Evolutionary conservation across 2,797 vertebrate species (phyloP).

Genomic region (Nyctibius grandis): DNA sequence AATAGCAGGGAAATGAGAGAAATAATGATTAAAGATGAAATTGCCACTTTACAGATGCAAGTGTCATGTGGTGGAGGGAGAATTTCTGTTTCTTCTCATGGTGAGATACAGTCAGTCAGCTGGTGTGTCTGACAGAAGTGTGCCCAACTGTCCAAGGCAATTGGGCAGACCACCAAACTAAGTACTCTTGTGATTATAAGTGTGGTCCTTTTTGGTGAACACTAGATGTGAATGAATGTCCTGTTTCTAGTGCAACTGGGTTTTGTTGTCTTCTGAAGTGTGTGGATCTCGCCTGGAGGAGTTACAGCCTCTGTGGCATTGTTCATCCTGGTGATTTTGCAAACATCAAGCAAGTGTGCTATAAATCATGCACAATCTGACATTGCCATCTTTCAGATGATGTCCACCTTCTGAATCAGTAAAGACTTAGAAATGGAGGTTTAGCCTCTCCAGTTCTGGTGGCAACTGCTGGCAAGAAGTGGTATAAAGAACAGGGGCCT

Average conservation of each 20-base stretch:
- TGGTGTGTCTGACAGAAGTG: no score
- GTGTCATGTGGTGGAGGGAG: neutral
- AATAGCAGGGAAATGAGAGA: neutral
- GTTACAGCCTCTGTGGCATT: rapidly evolving
- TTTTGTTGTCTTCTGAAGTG: neutral
- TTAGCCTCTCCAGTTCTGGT: neutral
- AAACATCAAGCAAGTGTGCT: neutral
- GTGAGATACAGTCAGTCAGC: no score
- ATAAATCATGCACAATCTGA: neutral
- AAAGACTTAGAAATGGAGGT: neutral
- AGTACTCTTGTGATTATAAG: neutral
- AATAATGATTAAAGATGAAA: neutral
- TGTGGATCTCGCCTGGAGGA: neutral
- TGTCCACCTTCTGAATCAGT: neutral
- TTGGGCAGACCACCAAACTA: neutral
- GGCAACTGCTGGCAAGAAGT: neutral
- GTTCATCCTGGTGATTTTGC: neutral
- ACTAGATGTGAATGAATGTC: neutral
- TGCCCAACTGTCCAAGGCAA: neutral
- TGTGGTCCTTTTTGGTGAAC: neutral
- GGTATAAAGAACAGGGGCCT: neutral
- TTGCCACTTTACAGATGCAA: neutral
- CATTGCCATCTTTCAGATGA: neutral
- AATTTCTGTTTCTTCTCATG: neutral
- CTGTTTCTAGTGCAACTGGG: neutral